These are phyloP conservation scores for Oophaga pumilio DNA, from an alignment of 2,113 vertebrate genomes.

Conservation along the genomic window DNA sequence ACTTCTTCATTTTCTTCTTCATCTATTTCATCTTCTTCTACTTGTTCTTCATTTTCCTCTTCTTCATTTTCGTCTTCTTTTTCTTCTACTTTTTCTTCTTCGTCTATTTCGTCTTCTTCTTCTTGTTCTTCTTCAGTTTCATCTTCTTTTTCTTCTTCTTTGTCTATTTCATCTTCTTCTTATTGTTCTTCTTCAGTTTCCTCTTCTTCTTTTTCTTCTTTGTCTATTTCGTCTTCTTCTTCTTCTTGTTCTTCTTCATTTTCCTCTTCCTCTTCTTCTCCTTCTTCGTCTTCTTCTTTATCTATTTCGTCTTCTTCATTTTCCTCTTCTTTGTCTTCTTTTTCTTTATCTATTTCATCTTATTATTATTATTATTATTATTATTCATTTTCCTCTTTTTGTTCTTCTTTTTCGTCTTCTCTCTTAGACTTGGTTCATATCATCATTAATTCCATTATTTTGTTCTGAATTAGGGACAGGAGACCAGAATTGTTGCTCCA, in stretches of 20 bases:
- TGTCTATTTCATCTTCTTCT: neutral
- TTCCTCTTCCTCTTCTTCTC: neutral
- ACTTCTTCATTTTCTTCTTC: neutral
- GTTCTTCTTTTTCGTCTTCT: too few species aligned
- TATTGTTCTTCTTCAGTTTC: neutral
- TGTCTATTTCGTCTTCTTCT: rapidly evolving
- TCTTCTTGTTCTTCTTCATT: neutral
- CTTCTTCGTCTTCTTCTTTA: neutral
- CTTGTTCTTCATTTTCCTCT: neutral
- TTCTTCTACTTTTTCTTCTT: too few species aligned
- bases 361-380: too few species aligned
- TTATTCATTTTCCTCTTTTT: too few species aligned
- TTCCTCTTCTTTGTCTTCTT: too few species aligned
- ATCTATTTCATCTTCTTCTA: neutral
- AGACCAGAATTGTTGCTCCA: too few species aligned
- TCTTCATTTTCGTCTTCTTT: too few species aligned
- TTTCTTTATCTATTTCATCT: neutral
- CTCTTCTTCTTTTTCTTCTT: rapidly evolving
- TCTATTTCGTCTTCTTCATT: neutral
- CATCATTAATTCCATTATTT: too few species aligned
- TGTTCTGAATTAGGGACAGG: too few species aligned
- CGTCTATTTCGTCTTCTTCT: too few species aligned
- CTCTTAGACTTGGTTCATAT: too few species aligned
- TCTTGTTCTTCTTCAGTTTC: too few species aligned
- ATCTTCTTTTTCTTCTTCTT: neutral